Evolutionary conservation across 1,140 invertebrate species (phyloP), one percentile per base, ranked within the genome.

Genomic region (Drosophila lini): DNA sequence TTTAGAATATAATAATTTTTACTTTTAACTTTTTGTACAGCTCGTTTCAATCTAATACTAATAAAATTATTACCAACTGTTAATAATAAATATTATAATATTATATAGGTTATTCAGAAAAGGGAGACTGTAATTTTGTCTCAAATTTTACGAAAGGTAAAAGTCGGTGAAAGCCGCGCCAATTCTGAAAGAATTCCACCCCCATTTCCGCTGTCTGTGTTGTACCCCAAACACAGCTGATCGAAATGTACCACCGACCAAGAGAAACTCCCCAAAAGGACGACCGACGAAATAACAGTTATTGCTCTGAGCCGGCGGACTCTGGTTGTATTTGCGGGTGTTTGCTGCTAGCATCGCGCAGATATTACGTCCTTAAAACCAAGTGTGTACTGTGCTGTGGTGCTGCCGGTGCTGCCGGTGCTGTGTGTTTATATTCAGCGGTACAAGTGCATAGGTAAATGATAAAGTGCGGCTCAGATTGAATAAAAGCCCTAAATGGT

Each of bases 391-490:
- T 19, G 25, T 31, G 22, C 25, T 22, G 38, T 52, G 42, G 40
- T 10, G 19, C n/a, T 36, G 44, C 25, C 41, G 42, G 40, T 10
- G 19, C n/a, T 36, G 44, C 25, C 41, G 41, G 50, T 50, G 34
- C 57, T 32, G 31, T 69, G 73, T 53, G 47, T 45, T 58, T 28
- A 75, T 68, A 68, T 67, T 80, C 56, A 59, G 69, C 69, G 57
- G 32, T 60, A 48, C 58, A 56, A 70, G 74, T 84, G 80, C 71
- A 64, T 80, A 5, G 25, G 5, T 28, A 57, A 76, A 73, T 59
- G 58, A 83, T 79, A 71, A 84, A 84, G 81, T 84, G 81, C 32
- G 71, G 44, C 40, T 59, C 31, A 62, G 50, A 67, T 67, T 71
- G 68, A 76, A 71, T 63, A 57, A 34, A 83, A 57, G 64, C 56